Evolutionary conservation across 2,797 vertebrate genomes (phyloP).

Genomic region (Pelobates cultripes): DNA sequence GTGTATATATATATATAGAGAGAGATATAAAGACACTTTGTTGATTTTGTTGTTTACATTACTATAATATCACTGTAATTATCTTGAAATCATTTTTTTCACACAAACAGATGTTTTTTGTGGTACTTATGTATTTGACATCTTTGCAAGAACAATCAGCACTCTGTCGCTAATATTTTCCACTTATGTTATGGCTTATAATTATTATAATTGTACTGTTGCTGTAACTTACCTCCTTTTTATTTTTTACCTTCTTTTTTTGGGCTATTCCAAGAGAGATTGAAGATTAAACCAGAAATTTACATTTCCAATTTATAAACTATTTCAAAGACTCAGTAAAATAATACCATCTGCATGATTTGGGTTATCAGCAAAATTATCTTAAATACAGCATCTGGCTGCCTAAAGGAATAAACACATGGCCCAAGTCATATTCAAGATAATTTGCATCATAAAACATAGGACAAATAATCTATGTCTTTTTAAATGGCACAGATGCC

Average conservation of each 20-base stretch:
- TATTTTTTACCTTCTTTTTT: conserved; percentile 16
- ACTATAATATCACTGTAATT: too few species aligned
- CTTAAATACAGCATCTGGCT: conserved; percentile 23
- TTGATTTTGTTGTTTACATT: too few species aligned
- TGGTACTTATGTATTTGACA: too few species aligned
- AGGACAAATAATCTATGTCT: conserved; percentile 23
- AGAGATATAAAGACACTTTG: too few species aligned
- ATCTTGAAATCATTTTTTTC: too few species aligned
- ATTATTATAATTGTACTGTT: not conserved
- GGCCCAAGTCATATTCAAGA: conserved; percentile 9
- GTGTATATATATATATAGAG: too few species aligned
- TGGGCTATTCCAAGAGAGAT: not conserved
- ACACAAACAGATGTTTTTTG: too few species aligned
- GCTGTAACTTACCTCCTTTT: not conserved
- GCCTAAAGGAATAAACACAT: conserved; percentile 21
- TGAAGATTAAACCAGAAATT: conserved; percentile 7
- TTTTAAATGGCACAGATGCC: conserved; percentile 28
- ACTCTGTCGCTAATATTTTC: not conserved
- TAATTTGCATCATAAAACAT: conserved; percentile 19
- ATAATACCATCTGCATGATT: conserved; percentile 20
- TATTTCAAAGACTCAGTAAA: conserved; percentile 4
- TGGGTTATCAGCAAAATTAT: not conserved
- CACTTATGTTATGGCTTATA: not conserved
- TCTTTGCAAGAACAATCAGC: not conserved
- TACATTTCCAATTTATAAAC: conserved; percentile 14